Evolutionary conservation across 2,797 vertebrate genomes (phyloP).

Genomic region (Parauchenoglanis punctatus): DNA sequence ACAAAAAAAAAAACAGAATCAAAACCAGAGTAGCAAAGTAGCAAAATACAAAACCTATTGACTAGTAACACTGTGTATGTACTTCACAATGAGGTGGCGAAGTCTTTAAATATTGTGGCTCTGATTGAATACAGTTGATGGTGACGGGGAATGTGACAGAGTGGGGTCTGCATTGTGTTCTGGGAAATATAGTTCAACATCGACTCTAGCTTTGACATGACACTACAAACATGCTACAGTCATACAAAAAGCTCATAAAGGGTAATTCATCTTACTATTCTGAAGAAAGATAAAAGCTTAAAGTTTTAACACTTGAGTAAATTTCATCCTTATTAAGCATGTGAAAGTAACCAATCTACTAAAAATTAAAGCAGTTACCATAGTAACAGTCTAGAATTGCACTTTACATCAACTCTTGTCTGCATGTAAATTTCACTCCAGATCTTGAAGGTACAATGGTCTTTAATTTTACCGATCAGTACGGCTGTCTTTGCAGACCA

Average conservation of each 20-base stretch:
- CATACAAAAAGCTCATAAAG: neutral
- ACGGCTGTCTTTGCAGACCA: constrained; percentile 93
- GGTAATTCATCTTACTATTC: neutral
- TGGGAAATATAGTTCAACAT: too few species aligned
- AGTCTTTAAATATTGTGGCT: too few species aligned
- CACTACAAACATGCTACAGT: too few species aligned
- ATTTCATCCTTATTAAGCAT: neutral
- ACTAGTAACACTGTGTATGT: too few species aligned
- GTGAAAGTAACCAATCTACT: neutral
- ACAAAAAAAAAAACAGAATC: too few species aligned
- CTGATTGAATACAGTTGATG: too few species aligned
- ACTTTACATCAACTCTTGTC: neutral
- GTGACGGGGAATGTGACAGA: too few species aligned
- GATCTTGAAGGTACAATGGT: neutral
- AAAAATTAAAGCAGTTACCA: neutral
- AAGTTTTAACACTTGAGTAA: neutral
- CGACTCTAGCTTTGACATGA: neutral
- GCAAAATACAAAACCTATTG: too few species aligned
- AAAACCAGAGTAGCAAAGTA: too few species aligned
- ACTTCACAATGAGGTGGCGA: too few species aligned
- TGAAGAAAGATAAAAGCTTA: too few species aligned
- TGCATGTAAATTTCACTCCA: neutral
- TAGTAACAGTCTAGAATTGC: neutral
- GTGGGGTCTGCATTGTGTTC: too few species aligned
- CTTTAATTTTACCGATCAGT: constrained; percentile 45